Evolutionary conservation across 2,888 invertebrate genomes (phyloP).

Genomic region (Nebria brevicollis): DNA sequence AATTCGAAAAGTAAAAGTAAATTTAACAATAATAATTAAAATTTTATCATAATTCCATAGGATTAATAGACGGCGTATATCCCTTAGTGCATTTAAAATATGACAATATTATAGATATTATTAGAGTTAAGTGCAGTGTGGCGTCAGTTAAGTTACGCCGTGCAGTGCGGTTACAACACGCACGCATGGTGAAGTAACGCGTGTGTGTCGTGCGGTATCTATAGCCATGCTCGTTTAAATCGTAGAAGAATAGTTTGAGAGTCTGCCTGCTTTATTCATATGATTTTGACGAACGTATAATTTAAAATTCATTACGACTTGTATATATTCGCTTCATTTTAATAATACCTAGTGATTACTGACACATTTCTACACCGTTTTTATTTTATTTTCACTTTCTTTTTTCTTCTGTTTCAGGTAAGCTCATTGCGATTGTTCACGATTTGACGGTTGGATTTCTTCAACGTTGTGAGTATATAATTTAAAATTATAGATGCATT

Average conservation of each 20-base stretch:
- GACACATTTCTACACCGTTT: conserved; percentile 33
- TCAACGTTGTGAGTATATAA: conserved; percentile 40
- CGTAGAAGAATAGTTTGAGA: background rate
- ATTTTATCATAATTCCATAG: background rate
- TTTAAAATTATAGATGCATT: conserved; percentile 42
- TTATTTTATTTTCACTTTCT: conserved; percentile 8
- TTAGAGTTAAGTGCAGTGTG: background rate
- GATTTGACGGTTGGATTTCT: conserved; percentile 31
- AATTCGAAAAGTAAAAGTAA: background rate
- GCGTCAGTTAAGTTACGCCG: background rate
- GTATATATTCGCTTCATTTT: conserved; percentile 40
- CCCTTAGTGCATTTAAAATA: background rate
- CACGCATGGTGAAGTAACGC: background rate
- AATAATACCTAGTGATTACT: conserved; percentile 45
- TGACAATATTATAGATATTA: background rate
- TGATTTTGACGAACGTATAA: conserved; percentile 25
- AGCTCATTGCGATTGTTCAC: conserved; percentile 33
- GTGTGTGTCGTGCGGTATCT: conserved; percentile 1
- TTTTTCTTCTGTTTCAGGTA: conserved; percentile 35
- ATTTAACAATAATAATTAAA: background rate
- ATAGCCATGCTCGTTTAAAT: background rate
- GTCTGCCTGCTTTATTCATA: conserved; percentile 1
- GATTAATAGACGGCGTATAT: background rate
- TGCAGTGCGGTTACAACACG: background rate
- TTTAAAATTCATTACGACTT: conserved; percentile 44